phyloP scores from a whole-genome alignment of 1,140 invertebrate species.

The Pseudomyrmex pallidus region DNA sequence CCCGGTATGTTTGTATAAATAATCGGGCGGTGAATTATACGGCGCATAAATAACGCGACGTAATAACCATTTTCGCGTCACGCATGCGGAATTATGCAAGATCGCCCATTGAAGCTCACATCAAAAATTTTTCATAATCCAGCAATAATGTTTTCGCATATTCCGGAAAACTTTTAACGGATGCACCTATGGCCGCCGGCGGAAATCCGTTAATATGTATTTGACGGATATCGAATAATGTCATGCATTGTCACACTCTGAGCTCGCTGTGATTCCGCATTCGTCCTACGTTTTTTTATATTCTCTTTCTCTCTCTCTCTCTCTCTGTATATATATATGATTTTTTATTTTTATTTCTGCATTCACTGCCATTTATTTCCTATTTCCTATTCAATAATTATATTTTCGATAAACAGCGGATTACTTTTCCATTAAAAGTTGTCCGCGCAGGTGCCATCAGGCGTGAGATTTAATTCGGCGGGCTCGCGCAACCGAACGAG shows the following conservation, averaged over 20 bases:
- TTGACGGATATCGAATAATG: slow-evolving; percentile 59
- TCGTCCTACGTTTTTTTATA: not conserved
- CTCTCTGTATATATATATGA: no score
- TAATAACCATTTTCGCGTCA: slow-evolving; percentile 19
- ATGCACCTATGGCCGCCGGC: slow-evolving; percentile 26
- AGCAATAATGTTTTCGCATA: slow-evolving; percentile 41
- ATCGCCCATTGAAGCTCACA: slow-evolving; percentile 9
- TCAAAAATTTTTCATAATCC: slow-evolving; percentile 26
- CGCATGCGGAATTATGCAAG: slow-evolving; percentile 36
- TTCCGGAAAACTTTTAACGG: slow-evolving; percentile 33
- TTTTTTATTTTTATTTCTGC: slow-evolving; percentile 10
- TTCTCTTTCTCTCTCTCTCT: not conserved
- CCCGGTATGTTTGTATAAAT: slow-evolving; percentile 23
- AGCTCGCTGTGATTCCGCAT: slow-evolving; percentile 35
- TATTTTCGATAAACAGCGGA: slow-evolving; percentile 61
- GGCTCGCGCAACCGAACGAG: not conserved
- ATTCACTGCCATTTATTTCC: slow-evolving; percentile 42
- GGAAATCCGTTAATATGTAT: slow-evolving; percentile 56
- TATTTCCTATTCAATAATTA: slow-evolving; percentile 47
- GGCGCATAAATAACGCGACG: slow-evolving; percentile 4
- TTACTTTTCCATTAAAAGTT: slow-evolving; percentile 61
- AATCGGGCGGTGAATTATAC: slow-evolving; percentile 9
- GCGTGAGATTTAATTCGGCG: slow-evolving; percentile 52
- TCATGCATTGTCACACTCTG: slow-evolving; percentile 46
- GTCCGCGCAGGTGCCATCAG: slow-evolving; percentile 40